These are phyloP conservation scores for Mus spretus DNA, from an alignment of 2,797 vertebrate species.

Conservation along the genomic window DNA sequence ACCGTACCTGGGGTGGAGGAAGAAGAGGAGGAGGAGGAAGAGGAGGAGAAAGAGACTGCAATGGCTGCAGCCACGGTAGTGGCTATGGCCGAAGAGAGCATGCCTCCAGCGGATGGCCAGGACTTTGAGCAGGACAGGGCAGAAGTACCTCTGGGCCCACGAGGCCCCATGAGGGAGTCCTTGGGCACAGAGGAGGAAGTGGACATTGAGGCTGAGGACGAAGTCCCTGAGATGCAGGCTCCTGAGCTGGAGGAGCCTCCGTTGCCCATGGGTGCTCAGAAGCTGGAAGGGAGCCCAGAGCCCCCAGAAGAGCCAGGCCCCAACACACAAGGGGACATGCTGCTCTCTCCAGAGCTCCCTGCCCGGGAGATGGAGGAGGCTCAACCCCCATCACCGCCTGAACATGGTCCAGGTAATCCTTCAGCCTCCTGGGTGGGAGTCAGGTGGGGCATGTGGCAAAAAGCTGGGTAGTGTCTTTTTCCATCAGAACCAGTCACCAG, in stretches of 20 bases:
- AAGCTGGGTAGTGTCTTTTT: not conserved
- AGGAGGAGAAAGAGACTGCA: conserved; percentile 84
- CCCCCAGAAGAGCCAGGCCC: not conserved
- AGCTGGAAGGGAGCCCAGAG: conserved; percentile 76
- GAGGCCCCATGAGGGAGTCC: not conserved
- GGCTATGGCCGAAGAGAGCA: conserved; percentile 83
- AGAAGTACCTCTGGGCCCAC: conserved; percentile 80
- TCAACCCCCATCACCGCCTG: not conserved
- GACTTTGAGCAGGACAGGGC: conserved; percentile 81
- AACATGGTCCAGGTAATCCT: conserved; percentile 62
- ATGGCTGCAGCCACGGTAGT: conserved; percentile 81
- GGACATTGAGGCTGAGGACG: conserved; percentile 85
- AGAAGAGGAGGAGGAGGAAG: conserved; percentile 74
- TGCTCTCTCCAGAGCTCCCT: conserved; percentile 68
- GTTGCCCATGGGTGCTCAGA: conserved; percentile 84
- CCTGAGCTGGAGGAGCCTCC: conserved; percentile 80
- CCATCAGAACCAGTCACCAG: not conserved
- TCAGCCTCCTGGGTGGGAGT: accelerated
- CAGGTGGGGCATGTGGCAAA: not conserved
- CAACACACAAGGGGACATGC: conserved; percentile 48
- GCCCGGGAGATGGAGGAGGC: conserved; percentile 5
- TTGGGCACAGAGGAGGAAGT: conserved; percentile 81
- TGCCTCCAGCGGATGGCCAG: conserved; percentile 74
- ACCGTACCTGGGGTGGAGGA: conserved; percentile 78
- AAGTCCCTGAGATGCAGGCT: conserved; percentile 83